A percentile compares a stretch with the other conserved stretches of the same genome.
phyloP scores from a whole-genome alignment of 2,797 vertebrate genomes.

The Macropus fuliginosus region DNA sequence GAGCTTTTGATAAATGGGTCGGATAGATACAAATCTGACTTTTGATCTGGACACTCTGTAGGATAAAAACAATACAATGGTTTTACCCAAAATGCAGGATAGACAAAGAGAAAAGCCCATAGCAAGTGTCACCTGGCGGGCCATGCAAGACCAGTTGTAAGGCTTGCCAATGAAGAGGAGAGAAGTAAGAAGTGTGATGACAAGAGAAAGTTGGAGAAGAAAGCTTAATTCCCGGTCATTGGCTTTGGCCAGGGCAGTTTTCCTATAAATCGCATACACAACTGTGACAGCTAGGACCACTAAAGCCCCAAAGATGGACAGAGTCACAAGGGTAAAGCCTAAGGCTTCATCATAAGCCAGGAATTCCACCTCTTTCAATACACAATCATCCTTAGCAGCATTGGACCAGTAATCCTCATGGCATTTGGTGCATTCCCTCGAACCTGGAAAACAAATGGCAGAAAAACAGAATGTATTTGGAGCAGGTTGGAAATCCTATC shows the following conservation, averaged over 20 bases:
- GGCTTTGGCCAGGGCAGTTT: constrained; percentile 88
- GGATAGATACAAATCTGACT: constrained; percentile 78
- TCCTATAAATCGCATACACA: constrained; percentile 85
- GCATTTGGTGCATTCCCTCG: constrained; percentile 89
- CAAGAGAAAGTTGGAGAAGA: constrained; percentile 87
- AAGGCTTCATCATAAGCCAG: constrained; percentile 89
- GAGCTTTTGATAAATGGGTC: constrained; percentile 85
- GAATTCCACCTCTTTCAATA: constrained; percentile 91
- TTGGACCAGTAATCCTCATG: constrained; percentile 90
- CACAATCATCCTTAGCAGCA: constrained; percentile 84
- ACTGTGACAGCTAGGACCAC: constrained; percentile 84
- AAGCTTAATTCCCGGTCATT: constrained; percentile 88
- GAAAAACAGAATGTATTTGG: background rate
- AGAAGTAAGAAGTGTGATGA: constrained; percentile 89
- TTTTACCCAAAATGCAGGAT: constrained; percentile 90
- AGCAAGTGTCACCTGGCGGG: constrained; percentile 89
- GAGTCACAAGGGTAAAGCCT: constrained; percentile 89
- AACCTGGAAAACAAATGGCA: constrained; percentile 83
- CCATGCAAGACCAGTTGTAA: constrained; percentile 90
- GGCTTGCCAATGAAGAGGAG: constrained; percentile 90
- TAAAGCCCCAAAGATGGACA: constrained; percentile 88
- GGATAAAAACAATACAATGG: constrained; percentile 88
- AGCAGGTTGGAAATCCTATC: background rate
- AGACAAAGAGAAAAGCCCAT: constrained; percentile 90
- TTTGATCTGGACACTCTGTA: constrained; percentile 85